These are phyloP conservation scores for Sycophaga agraensis DNA, from an alignment of 1,140 invertebrate species.

Conservation along the genomic window DNA sequence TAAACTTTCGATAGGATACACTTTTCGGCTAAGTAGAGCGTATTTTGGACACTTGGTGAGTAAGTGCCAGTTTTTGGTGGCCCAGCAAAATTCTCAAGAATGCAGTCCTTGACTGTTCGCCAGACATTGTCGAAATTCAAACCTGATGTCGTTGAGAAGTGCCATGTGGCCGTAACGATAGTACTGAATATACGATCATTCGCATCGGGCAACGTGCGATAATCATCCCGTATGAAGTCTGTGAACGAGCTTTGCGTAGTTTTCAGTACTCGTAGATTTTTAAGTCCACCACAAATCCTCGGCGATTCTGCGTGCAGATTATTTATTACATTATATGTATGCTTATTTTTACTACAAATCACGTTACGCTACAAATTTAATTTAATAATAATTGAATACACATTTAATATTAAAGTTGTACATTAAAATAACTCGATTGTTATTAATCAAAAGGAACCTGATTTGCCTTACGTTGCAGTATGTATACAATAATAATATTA, in stretches of 20 bases:
- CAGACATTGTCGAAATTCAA: conserved; percentile 69
- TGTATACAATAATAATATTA: no score
- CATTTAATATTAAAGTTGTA: no score
- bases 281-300: conserved; percentile 65
- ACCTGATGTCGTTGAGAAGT: conserved; percentile 63
- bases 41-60: conserved; percentile 76
- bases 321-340: no score
- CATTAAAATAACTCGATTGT: no score
- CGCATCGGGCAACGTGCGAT: conserved; percentile 69
- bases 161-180: conserved; percentile 70
- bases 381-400: no score
- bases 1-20: conserved; percentile 66
- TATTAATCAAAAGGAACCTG: no score
- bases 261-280: conserved; percentile 43
- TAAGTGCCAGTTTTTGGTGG: conserved; percentile 66
- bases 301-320: conserved; percentile 54
- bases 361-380: no score
- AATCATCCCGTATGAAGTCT: conserved; percentile 76
- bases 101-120: conserved; percentile 67
- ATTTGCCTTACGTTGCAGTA: no score
- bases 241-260: conserved; percentile 73
- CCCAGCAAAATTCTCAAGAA: conserved; percentile 74
- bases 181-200: conserved; percentile 76
- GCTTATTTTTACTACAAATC: no score
- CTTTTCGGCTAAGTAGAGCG: conserved; percentile 70